phyloP scores from a whole-genome alignment of 2,797 vertebrate species.

The Melanotaenia trifasciata region DNA sequence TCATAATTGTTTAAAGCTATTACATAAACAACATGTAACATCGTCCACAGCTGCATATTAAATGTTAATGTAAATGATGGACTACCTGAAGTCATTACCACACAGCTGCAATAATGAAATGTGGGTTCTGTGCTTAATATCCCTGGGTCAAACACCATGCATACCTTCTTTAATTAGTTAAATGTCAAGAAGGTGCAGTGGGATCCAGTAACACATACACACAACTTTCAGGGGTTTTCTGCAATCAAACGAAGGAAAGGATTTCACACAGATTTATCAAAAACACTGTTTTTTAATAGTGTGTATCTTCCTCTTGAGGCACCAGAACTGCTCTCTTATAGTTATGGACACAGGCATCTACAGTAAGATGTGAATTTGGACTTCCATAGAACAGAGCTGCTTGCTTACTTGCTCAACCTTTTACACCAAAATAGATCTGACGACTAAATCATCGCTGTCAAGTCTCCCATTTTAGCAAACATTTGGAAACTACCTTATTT shows the following conservation, averaged over 20 bases:
- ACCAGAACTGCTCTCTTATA: background rate
- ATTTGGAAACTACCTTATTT: too few relatives aligned
- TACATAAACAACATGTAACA: background rate
- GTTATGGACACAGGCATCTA: too few relatives aligned
- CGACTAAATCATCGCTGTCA: too few relatives aligned
- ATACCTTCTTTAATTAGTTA: constrained; percentile 53
- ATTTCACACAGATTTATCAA: constrained; percentile 15
- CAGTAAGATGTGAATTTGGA: background rate
- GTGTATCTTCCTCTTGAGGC: background rate
- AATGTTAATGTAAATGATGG: constrained; percentile 30
- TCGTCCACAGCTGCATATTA: constrained; percentile 39
- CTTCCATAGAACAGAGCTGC: background rate
- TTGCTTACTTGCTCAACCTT: background rate
- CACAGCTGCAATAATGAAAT: constrained; percentile 45
- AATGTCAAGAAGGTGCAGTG: constrained; percentile 23
- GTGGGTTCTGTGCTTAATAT: constrained; percentile 46
- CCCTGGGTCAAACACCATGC: constrained; percentile 51
- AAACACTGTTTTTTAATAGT: background rate
- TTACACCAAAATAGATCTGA: background rate
- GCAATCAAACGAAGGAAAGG: constrained; percentile 14
- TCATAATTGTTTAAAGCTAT: too few relatives aligned
- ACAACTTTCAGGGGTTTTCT: constrained; percentile 15
- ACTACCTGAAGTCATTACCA: constrained; percentile 45
- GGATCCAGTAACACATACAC: constrained; percentile 20
- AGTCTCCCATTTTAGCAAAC: too few relatives aligned